Evolutionary conservation across 2,888 invertebrate species (phyloP).

Genomic region (Cyclophora punctaria): DNA sequence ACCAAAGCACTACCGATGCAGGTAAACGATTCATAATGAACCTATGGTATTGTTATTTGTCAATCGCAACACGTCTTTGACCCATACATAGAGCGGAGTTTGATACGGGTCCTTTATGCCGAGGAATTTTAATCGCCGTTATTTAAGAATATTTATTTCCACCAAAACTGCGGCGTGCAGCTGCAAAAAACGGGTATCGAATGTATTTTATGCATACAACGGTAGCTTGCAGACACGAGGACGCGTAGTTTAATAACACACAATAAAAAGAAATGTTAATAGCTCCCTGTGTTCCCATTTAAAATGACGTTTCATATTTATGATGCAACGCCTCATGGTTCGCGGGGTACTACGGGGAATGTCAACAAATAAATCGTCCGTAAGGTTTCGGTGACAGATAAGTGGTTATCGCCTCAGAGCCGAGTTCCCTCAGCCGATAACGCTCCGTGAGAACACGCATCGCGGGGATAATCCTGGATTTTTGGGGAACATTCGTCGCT

Average conservation of each 20-base stretch:
- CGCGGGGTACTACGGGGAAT: conserved; percentile 8
- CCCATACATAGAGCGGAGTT: conserved; percentile 37
- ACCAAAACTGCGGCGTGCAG: conserved; percentile 5
- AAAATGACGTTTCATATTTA: conserved; percentile 1
- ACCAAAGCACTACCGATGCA: conserved; percentile 34
- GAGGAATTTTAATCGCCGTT: conserved; percentile 49
- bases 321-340: conserved; percentile 14
- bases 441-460: conserved; percentile 50
- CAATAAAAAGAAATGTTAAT: no score
- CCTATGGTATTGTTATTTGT: conserved; percentile 37
- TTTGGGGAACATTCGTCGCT: conserved; percentile 25
- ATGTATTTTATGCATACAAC: no score
- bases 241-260: no score
- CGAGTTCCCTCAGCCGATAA: conserved; percentile 54
- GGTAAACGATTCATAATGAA: conserved; percentile 43
- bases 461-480: conserved; percentile 40
- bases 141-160: conserved; percentile 21
- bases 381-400: conserved; percentile 44
- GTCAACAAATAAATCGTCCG: conserved; percentile 38
- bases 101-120: conserved; percentile 24
- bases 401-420: conserved; percentile 52
- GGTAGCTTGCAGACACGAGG: neutral
- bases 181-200: conserved; percentile 6
- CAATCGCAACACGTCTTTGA: conserved; percentile 48
- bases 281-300: neutral